Percentiles rank a stretch among this genome's conserved stretches.
Evolutionary conservation across 2,888 invertebrate genomes (phyloP).

Genomic region (Caenorhabditis imperialis): DNA sequence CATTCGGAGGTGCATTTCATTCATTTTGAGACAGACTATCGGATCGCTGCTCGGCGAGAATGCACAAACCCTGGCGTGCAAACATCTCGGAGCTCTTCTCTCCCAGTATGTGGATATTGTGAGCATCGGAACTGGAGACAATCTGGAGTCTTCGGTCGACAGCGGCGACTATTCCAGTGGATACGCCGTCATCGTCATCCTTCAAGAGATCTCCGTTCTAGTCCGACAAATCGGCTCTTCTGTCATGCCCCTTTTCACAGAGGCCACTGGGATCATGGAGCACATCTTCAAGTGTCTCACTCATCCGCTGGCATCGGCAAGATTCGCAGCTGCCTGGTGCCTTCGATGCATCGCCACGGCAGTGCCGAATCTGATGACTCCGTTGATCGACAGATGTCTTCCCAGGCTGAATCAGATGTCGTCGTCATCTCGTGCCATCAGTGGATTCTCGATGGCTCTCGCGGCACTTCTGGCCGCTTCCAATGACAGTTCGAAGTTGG

Average conservation of each 20-base stretch:
- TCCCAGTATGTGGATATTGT: conserved; percentile 95
- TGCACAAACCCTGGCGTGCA: conserved; percentile 91
- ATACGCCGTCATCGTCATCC: conserved; percentile 83
- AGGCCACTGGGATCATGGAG: conserved; percentile 86
- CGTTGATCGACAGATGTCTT: conserved; percentile 87
- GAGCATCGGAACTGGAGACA: conserved; percentile 76
- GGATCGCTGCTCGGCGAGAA: conserved; percentile 95
- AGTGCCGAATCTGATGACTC: conserved; percentile 93
- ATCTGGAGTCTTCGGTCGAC: conserved; percentile 43
- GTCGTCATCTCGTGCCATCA: conserved; percentile 85
- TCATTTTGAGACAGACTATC: conserved; percentile 80
- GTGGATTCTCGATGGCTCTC: conserved; percentile 91
- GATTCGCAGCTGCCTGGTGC: conserved; percentile 92
- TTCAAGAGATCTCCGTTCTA: conserved; percentile 93
- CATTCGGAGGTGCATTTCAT: conserved; percentile 95
- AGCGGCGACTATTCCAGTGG: conserved; percentile 57
- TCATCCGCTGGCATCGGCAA: conserved; percentile 93
- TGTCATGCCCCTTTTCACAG: conserved; percentile 90
- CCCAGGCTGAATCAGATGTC: conserved; percentile 89
- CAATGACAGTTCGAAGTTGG: conserved; percentile 90
- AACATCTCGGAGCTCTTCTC: conserved; percentile 92
- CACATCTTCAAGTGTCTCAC: conserved; percentile 88
- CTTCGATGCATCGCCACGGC: conserved; percentile 87
- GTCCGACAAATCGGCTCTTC: conserved; percentile 94
- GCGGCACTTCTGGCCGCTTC: conserved; percentile 87